These are phyloP conservation scores for Ispidina lecontei DNA, from an alignment of 2,797 vertebrate genomes.

Conservation along the genomic window DNA sequence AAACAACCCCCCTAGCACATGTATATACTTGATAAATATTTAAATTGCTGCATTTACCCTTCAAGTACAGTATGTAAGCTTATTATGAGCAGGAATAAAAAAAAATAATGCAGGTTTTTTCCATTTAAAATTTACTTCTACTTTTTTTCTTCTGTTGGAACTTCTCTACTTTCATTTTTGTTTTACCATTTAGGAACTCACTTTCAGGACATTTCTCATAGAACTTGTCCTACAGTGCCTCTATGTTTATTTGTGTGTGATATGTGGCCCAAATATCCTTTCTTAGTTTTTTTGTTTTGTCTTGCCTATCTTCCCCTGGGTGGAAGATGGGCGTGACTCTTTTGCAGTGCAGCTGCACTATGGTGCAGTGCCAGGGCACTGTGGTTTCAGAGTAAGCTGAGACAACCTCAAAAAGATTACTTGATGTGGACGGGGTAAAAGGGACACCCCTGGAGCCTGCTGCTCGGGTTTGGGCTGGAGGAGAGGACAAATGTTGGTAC, in stretches of 20 bases:
- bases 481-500: not conserved
- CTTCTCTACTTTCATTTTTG: not conserved
- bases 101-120: not conserved
- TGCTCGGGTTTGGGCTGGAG: not conserved
- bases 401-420: not conserved
- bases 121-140: not conserved
- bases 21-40: slow-evolving; percentile 66
- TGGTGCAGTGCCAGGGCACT: not conserved
- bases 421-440: not conserved
- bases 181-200: not conserved
- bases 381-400: not conserved
- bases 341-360: not conserved
- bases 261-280: not conserved
- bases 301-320: rapidly evolving
- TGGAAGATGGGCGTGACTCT: not conserved
- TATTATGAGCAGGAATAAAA: not conserved
- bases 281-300: not conserved
- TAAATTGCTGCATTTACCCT: slow-evolving; percentile 49
- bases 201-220: not conserved
- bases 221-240: not conserved
- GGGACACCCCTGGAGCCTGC: rapidly evolving
- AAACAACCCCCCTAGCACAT: slow-evolving; percentile 11
- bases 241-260: not conserved
- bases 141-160: not conserved
- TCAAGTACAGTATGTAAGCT: not conserved